These are phyloP conservation scores for Polylopha cassiicola DNA, from an alignment of 2,888 invertebrate species.

Conservation along the genomic window DNA sequence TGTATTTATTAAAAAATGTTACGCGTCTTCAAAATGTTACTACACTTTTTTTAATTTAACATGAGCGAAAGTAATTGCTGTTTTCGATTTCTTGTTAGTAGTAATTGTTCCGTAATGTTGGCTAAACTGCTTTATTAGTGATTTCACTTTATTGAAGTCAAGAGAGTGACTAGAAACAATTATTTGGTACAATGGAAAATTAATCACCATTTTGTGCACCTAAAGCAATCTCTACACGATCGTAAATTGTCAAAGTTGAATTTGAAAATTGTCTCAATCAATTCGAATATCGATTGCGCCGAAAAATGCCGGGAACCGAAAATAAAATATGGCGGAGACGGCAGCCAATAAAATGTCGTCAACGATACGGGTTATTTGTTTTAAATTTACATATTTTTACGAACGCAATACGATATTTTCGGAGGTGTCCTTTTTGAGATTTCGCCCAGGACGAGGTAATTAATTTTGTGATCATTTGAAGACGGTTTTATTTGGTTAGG, in stretches of 20 bases:
- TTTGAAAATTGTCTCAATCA: slow-evolving; percentile 19
- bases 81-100: slow-evolving; percentile 14
- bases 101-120: slow-evolving; percentile 15
- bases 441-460: slow-evolving; percentile 7
- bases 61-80: slow-evolving; percentile 18
- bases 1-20: slow-evolving; percentile 40
- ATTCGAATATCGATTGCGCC: slow-evolving; percentile 18
- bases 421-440: not conserved
- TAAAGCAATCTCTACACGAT: too few relatives aligned
- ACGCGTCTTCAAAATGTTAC: slow-evolving; percentile 24
- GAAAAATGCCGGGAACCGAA: slow-evolving; percentile 14
- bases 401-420: slow-evolving; percentile 15
- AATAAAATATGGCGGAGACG: slow-evolving; percentile 32
- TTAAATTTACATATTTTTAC: slow-evolving; percentile 35
- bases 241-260: slow-evolving; percentile 7
- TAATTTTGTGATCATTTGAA: slow-evolving; percentile 4
- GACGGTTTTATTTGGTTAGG: not conserved
- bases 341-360: slow-evolving; percentile 42
- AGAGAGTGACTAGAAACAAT: too few relatives aligned
- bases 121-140: slow-evolving; percentile 22
- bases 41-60: slow-evolving; percentile 13
- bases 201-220: too few relatives aligned
- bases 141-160: slow-evolving; percentile 16
- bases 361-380: slow-evolving; percentile 29
- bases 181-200: too few relatives aligned